Percentiles rank a stretch among this genome's conserved stretches.
Conservation (phyloP, 2,113 vertebrate genomes). For the Puntigrus tetrazona region DNA sequence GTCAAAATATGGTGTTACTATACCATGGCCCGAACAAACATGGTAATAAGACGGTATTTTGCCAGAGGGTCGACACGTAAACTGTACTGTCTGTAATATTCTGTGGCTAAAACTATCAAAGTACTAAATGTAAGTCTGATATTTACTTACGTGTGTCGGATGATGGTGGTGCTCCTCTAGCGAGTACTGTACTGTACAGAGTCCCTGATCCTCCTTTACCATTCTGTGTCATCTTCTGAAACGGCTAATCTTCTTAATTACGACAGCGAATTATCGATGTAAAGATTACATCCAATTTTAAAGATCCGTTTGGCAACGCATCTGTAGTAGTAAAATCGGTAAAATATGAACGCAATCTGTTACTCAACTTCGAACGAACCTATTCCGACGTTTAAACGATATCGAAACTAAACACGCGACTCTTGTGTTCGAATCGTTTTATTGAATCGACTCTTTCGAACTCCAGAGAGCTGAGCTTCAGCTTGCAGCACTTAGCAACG, state of each 20-base stretch:
- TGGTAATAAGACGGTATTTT: not conserved
- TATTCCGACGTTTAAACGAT: not conserved
- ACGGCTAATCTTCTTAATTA: not conserved
- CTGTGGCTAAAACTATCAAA: not conserved
- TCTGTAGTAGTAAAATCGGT: not conserved
- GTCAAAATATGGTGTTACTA: not conserved
- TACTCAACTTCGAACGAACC: not conserved
- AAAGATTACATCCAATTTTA: too few species aligned
- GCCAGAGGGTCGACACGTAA: not conserved
- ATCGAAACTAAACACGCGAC: not conserved
- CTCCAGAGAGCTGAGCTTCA: not conserved
- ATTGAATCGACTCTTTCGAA: not conserved
- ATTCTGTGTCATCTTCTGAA: constrained; percentile 4
- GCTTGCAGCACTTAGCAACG: not conserved
- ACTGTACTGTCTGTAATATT: not conserved
- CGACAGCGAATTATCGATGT: not conserved
- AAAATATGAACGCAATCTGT: not conserved
- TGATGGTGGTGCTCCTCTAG: not conserved
- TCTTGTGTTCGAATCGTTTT: not conserved
- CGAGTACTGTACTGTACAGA: not conserved
- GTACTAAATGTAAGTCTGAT: not conserved
- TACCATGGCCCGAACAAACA: not conserved
- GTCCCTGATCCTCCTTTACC: not conserved
- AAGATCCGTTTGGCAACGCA: not conserved
- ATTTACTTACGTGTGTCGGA: constrained; percentile 8